Percentiles rank a stretch among this genome's conserved stretches.
Conservation (phyloP, 2,797 vertebrate species). For the Kryptopterus vitreolus region DNA sequence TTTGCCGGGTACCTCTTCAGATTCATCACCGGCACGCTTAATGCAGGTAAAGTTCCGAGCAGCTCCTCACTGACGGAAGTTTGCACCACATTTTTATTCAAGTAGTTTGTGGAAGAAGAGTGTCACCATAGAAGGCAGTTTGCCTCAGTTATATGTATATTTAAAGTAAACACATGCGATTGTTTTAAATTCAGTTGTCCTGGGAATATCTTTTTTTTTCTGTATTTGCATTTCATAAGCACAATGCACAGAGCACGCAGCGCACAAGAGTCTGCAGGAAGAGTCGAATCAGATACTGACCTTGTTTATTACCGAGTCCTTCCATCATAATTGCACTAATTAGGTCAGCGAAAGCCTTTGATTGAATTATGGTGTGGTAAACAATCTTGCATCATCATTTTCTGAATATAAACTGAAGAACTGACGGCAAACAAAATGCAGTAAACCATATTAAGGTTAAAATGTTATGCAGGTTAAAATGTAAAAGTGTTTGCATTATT, state of each 20-base stretch:
- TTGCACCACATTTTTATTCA: neutral
- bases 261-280: slow-evolving; percentile 24
- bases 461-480: neutral
- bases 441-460: slow-evolving; percentile 11
- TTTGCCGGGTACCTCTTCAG: slow-evolving; percentile 96
- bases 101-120: neutral
- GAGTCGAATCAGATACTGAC: slow-evolving; percentile 20
- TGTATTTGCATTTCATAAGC: slow-evolving; percentile 1
- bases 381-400: slow-evolving; percentile 35
- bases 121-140: neutral
- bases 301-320: slow-evolving; percentile 31
- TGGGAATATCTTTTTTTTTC: neutral
- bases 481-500: too few relatives aligned
- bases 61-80: neutral
- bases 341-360: slow-evolving; percentile 41
- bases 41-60: slow-evolving; percentile 81
- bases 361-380: slow-evolving; percentile 38
- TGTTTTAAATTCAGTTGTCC: neutral
- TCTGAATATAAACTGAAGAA: slow-evolving; percentile 18
- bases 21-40: slow-evolving; percentile 91
- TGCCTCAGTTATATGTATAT: neutral
- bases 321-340: slow-evolving; percentile 41
- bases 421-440: slow-evolving; percentile 21
- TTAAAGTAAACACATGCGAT: neutral
- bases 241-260: neutral